A percentile compares a stretch with the other conserved stretches of the same genome.
Conservation (phyloP, 2,797 vertebrate genomes). For the Eremophila alpestris region DNA sequence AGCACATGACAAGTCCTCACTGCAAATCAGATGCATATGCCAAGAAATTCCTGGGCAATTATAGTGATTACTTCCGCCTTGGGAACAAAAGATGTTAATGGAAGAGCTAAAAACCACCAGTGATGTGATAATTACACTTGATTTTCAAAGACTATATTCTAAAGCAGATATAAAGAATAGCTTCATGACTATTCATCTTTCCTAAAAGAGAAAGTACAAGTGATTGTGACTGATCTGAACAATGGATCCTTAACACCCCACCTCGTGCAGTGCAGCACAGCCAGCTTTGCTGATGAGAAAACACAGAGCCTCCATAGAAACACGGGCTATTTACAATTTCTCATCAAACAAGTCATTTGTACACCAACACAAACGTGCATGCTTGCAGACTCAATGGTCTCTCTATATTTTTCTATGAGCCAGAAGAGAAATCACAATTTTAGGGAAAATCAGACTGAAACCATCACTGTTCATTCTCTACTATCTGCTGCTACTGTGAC, state of each 20-base stretch:
- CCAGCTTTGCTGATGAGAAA: neutral
- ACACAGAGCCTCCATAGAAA: conserved; percentile 14
- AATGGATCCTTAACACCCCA: neutral
- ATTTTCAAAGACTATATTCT: conserved; percentile 8
- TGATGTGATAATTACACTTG: neutral
- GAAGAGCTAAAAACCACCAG: conserved; percentile 16
- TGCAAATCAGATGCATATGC: conserved; percentile 50
- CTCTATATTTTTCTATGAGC: neutral
- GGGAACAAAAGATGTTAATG: conserved; percentile 57
- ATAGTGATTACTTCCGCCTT: conserved; percentile 36
- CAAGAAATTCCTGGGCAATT: conserved; percentile 73
- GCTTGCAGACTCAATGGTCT: neutral
- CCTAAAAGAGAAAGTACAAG: conserved; percentile 24
- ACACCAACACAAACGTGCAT: neutral
- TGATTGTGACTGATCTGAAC: neutral
- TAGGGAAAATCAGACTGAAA: neutral
- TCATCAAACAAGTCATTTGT: conserved; percentile 20
- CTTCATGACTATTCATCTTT: neutral
- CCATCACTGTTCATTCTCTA: neutral
- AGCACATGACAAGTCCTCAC: conserved; percentile 53
- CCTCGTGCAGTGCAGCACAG: neutral
- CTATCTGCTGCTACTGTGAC: neutral
- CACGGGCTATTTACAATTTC: conserved; percentile 7
- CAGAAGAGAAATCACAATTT: neutral
- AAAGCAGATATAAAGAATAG: neutral